phyloP scores from a whole-genome alignment of 2,797 vertebrate species.

The Emydoidea blandingii region DNA sequence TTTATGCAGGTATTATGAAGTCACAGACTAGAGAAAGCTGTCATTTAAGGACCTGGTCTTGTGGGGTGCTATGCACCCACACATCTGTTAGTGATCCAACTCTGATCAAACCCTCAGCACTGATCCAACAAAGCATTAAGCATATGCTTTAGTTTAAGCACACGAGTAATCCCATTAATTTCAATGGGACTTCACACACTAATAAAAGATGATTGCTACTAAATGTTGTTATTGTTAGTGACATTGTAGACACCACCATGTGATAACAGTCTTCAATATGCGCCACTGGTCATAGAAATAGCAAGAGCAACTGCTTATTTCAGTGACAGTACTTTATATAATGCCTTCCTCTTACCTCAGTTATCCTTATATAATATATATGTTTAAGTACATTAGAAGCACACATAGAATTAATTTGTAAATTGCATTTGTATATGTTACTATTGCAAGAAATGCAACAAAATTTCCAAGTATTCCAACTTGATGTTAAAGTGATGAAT shows the following conservation, averaged over 20 bases:
- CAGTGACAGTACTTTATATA: conserved; percentile 46
- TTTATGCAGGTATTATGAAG: background rate
- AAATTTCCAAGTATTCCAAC: background rate
- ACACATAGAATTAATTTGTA: background rate
- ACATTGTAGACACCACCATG: conserved; percentile 12
- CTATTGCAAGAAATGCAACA: background rate
- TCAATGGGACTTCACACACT: background rate
- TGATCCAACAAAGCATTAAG: conserved; percentile 35
- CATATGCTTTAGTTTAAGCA: background rate
- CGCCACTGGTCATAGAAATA: conserved; percentile 58
- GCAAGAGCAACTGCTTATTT: conserved; percentile 52
- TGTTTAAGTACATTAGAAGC: background rate
- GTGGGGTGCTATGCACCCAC: background rate
- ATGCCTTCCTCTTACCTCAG: conserved; percentile 46
- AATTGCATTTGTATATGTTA: background rate
- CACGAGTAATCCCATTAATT: background rate
- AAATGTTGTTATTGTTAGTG: conserved; percentile 38
- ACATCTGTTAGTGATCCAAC: accelerated
- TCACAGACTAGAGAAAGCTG: background rate
- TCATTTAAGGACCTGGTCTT: background rate
- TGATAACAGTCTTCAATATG: conserved; percentile 59
- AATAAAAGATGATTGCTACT: conserved; percentile 1
- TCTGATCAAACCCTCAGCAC: background rate
- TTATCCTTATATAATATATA: conserved; percentile 17
- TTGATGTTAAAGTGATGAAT: background rate